Base-by-base conservation (phyloP, 92 coral and sea anemone species). In the Micromussa lordhowensis region DNA sequence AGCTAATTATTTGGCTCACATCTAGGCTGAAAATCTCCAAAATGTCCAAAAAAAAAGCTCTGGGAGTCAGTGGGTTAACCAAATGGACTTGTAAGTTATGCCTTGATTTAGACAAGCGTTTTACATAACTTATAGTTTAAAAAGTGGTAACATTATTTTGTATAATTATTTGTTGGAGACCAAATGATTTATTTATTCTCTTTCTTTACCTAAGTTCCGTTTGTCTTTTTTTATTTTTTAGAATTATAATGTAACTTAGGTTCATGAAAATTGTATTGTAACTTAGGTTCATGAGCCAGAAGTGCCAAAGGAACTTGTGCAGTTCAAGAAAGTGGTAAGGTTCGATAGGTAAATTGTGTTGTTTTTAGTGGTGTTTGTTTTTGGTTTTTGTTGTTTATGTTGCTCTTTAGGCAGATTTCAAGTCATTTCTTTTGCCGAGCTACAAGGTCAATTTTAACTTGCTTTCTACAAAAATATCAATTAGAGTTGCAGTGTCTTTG, bases 231-330 rank as follows among this genome's bases (percentile, higher is more conserved):
- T 36, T 1, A 2, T 36, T 36, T 36, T 36, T 44, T 53, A 28
- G 19, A 51, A 63, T 54, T 31, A 16, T 57, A 40, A 48, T 64
- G 64, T 18, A 13, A 1, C 64, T 58, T 19, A 61, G 29, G 29
- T 22, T 61, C 48, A 40, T 40, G 48, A 40, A 54, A 54, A 54
- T 54, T 54, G 19, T 54, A 36, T 66, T 66, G 75, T 83, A 40
- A 40, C 13, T 26, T 74, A 97, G 99, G 94, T 97, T 84, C 97
- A 95, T 69, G 99, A 97, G 87, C 98, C 99, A 30, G 94, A 94
- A 32, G 95, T 97, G 19, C 99, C 99, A 40, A 93, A 89, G 13
- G 98, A 97, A 36, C 91, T 96, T 4, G 88, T 91, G 49, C 90
- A 86, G 61, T 79, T 87, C 57, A 89, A 63, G 80, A 89, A 85